Conservation (phyloP, 2,888 invertebrate species). For the Erebia epiphron region DNA sequence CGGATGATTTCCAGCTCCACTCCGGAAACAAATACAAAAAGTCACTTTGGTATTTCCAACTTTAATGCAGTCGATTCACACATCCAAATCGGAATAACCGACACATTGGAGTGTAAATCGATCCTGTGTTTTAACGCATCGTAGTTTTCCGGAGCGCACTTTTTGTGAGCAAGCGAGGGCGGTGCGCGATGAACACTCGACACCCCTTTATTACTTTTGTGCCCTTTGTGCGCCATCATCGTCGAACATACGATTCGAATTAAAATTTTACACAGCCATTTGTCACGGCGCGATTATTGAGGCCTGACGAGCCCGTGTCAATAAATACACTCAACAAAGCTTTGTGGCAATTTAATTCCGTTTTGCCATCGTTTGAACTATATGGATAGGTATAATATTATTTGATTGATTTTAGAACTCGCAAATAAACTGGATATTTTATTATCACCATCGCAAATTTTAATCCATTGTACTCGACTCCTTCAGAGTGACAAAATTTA, state of each 20-base stretch:
- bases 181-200: slow-evolving; percentile 64
- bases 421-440: neutral
- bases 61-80: neutral
- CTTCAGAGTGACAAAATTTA: too few relatives aligned
- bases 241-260: slow-evolving; percentile 71
- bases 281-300: slow-evolving; percentile 58
- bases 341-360: slow-evolving; percentile 20
- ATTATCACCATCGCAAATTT: neutral
- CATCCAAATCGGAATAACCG: neutral
- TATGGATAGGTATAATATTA: neutral
- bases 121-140: slow-evolving; percentile 38
- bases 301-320: slow-evolving; percentile 55
- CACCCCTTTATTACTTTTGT: slow-evolving; percentile 78
- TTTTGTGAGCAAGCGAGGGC: slow-evolving; percentile 44
- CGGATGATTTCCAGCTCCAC: neutral
- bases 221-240: slow-evolving; percentile 72
- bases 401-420: neutral
- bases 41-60: neutral
- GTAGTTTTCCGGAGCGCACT: slow-evolving; percentile 34
- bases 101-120: slow-evolving; percentile 27
- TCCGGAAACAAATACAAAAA: slow-evolving; percentile 1
- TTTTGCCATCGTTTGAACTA: neutral
- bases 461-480: too few relatives aligned
- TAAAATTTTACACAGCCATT: slow-evolving; percentile 70
- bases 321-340: slow-evolving; percentile 37